These are phyloP conservation scores for Neoascia interrupta DNA, from an alignment of 2,888 invertebrate species.

Conservation along the genomic window DNA sequence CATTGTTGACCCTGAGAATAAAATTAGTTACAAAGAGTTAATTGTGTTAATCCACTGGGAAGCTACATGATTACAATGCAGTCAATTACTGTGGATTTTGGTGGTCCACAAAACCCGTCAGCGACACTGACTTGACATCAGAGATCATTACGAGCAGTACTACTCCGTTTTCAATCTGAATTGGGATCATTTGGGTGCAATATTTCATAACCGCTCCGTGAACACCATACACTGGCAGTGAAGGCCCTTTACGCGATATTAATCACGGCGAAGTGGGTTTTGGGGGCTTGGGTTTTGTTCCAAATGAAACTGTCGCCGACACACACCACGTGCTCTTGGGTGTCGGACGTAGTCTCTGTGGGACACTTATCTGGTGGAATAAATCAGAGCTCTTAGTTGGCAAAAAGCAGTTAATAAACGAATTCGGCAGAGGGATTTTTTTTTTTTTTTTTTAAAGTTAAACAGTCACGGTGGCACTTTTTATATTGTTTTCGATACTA, in stretches of 20 bases:
- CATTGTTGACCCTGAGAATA: constrained; percentile 54
- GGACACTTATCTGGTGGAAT: constrained; percentile 48
- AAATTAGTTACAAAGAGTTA: no score
- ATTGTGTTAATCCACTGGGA: constrained; percentile 55
- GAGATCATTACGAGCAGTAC: not conserved
- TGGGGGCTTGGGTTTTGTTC: constrained; percentile 21
- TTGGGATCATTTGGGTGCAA: constrained; percentile 19
- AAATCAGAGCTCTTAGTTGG: constrained; percentile 46
- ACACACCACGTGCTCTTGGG: constrained; percentile 45
- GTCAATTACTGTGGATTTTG: constrained; percentile 33
- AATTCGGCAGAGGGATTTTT: constrained; percentile 29
- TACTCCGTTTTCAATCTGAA: constrained; percentile 13
- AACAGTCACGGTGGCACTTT: constrained; percentile 44
- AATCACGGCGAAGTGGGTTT: constrained; percentile 41
- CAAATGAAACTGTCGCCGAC: constrained; percentile 24
- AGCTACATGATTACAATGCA: not conserved
- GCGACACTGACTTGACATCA: not conserved
- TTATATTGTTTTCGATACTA: constrained; percentile 11
- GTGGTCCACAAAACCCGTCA: not conserved
- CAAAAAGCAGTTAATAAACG: constrained; percentile 40
- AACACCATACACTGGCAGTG: constrained; percentile 17
- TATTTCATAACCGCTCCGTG: constrained; percentile 33
- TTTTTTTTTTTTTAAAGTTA: constrained; percentile 9
- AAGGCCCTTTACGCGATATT: constrained; percentile 17
- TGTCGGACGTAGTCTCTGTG: constrained; percentile 16